Evolutionary conservation across 30 jellyfish, hydroid and myxozoan genomes (phyloP).

Genomic region (Aurelia sp.): DNA sequence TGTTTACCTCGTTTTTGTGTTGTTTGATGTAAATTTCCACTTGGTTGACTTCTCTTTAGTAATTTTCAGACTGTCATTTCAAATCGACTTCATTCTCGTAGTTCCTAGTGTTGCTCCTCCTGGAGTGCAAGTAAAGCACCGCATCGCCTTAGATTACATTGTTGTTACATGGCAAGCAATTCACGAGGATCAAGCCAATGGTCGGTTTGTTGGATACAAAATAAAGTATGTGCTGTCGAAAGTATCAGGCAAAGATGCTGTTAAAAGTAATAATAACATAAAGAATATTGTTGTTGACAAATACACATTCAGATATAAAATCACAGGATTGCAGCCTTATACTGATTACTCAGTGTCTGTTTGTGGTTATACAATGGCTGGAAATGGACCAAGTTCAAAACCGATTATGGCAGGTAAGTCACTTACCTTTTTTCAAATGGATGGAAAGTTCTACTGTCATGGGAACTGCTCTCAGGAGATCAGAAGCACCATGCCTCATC

Average conservation of each 20-base stretch:
- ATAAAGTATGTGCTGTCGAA: constrained; percentile 19
- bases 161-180: constrained; percentile 66
- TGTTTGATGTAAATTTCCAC: too few species aligned
- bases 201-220: constrained; percentile 56
- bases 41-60: too few species aligned
- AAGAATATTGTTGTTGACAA: constrained; percentile 36
- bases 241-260: constrained; percentile 31
- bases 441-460: neutral
- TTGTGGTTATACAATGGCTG: constrained; percentile 74
- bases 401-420: constrained; percentile 59
- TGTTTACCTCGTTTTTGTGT: too few species aligned
- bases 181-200: constrained; percentile 49
- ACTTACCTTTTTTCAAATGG: neutral
- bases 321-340: constrained; percentile 53
- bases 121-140: constrained; percentile 14
- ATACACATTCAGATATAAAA: constrained; percentile 45
- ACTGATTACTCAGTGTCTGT: constrained; percentile 48
- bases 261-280: neutral
- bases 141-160: constrained; percentile 10
- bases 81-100: neutral
- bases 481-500: too few species aligned
- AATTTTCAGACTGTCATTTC: too few species aligned
- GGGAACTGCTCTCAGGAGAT: too few species aligned
- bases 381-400: constrained; percentile 63
- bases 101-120: constrained; percentile 75